Conservation (phyloP, 1,140 invertebrate species). For the fruit fly (Drosophila melanogaster) region DNA sequence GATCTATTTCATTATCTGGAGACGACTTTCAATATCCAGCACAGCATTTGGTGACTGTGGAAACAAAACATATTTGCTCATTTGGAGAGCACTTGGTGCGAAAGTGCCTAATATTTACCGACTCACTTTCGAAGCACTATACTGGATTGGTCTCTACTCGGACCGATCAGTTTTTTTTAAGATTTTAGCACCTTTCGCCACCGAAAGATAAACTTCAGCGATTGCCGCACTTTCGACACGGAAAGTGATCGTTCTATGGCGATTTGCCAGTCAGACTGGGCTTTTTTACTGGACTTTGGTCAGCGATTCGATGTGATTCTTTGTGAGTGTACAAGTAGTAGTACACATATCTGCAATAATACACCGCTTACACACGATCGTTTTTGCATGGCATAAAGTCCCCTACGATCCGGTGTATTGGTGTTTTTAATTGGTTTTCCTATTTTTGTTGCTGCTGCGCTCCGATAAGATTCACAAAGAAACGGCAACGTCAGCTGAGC, state of each 20-base stretch:
- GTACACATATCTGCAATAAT: slow-evolving; percentile 29
- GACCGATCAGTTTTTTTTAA: not conserved
- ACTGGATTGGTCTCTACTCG: slow-evolving; percentile 1
- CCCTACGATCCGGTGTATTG: slow-evolving; percentile 32
- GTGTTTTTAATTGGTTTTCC: slow-evolving; percentile 63
- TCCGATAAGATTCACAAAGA: slow-evolving; percentile 69
- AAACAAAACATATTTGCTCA: slow-evolving; percentile 13
- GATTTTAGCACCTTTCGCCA: slow-evolving; percentile 34
- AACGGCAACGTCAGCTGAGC: slow-evolving; percentile 66
- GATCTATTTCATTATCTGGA: slow-evolving; percentile 12
- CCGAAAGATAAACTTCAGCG: slow-evolving; percentile 13
- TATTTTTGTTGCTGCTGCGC: slow-evolving; percentile 45
- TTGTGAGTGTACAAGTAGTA: slow-evolving; percentile 10
- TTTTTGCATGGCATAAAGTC: slow-evolving; percentile 12
- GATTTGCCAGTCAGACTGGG: slow-evolving; percentile 9
- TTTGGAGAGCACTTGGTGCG: not conserved
- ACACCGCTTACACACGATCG: slow-evolving; percentile 28
- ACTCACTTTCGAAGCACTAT: slow-evolving; percentile 3
- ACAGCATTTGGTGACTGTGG: not conserved
- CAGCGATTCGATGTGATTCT: slow-evolving; percentile 13
- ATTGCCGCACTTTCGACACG: slow-evolving; percentile 11
- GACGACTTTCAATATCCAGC: slow-evolving; percentile 2
- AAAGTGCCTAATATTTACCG: slow-evolving; percentile 18
- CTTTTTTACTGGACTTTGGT: slow-evolving; percentile 41
- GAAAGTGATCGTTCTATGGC: slow-evolving; percentile 24